Percentiles rank a stretch among this genome's conserved stretches.
Conservation (phyloP, 2,888 invertebrate species). For the Lochmaea capreae region DNA sequence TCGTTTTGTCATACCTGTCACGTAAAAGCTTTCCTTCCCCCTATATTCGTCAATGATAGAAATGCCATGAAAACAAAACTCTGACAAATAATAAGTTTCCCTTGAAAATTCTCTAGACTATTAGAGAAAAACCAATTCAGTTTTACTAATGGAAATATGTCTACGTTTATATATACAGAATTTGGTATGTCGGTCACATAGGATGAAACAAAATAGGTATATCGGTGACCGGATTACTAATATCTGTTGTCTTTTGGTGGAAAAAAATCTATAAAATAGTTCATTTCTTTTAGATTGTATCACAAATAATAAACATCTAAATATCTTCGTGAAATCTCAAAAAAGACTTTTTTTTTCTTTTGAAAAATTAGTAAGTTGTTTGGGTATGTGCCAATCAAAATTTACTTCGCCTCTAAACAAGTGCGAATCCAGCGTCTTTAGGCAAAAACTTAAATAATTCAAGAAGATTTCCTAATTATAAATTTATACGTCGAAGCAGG, state of each 20-base stretch:
- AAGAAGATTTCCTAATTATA: constrained; percentile 54
- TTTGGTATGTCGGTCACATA: constrained; percentile 9
- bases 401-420: background rate
- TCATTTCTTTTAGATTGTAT: too few species aligned
- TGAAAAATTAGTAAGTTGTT: too few species aligned
- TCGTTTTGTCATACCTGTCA: constrained; percentile 10
- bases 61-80: constrained; percentile 9
- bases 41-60: constrained; percentile 2
- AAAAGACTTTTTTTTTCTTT: too few species aligned
- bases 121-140: constrained; percentile 1
- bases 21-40: constrained; percentile 6
- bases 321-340: too few species aligned
- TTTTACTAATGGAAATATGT: constrained; percentile 6
- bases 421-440: constrained; percentile 11
- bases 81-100: constrained; percentile 7
- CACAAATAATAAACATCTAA: too few species aligned
- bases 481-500: constrained; percentile 58
- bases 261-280: too few species aligned
- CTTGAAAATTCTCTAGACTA: constrained; percentile 1
- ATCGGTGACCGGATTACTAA: background rate
- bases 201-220: background rate
- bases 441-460: constrained; percentile 46
- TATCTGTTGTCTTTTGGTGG: too few species aligned
- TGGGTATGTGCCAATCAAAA: background rate
- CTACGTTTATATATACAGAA: background rate